A percentile compares a stretch with the other conserved stretches of the same genome.
Conservation (phyloP, 2,888 invertebrate species). For the Scelioninae gen. 2 region DNA sequence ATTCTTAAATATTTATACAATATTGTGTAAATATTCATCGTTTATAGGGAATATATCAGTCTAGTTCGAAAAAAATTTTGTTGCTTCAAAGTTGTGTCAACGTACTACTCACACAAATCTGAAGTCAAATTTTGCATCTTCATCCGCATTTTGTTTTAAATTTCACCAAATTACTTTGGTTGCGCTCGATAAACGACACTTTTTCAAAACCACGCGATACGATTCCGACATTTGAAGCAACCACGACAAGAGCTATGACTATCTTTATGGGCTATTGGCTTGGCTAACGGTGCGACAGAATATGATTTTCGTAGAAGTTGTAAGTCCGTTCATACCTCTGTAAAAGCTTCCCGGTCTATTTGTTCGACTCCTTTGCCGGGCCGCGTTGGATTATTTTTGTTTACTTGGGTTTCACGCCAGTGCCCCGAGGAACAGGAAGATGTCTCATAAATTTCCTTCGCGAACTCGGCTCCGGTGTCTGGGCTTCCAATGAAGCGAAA, state of each 20-base stretch:
- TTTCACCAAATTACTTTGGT: too few species aligned
- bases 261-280: constrained; percentile 65
- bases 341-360: constrained; percentile 28
- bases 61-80: too few species aligned
- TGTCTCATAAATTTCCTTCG: constrained; percentile 53
- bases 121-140: too few species aligned
- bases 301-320: constrained; percentile 58
- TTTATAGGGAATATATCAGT: too few species aligned
- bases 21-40: too few species aligned
- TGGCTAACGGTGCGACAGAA: constrained; percentile 63
- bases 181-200: too few species aligned
- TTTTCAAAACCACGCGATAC: background rate
- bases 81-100: too few species aligned
- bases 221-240: constrained; percentile 8
- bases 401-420: constrained; percentile 49
- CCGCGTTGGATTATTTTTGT: constrained; percentile 59
- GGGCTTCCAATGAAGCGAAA: constrained; percentile 51
- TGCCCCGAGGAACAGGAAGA: constrained; percentile 42
- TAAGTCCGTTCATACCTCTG: constrained; percentile 6
- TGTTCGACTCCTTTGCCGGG: constrained; percentile 7
- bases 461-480: constrained; percentile 35
- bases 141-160: too few species aligned
- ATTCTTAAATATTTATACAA: too few species aligned
- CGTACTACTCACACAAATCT: too few species aligned
- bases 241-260: constrained; percentile 5